These are phyloP conservation scores for Acomys russatus DNA, from an alignment of 2,797 vertebrate species.

Conservation along the genomic window DNA sequence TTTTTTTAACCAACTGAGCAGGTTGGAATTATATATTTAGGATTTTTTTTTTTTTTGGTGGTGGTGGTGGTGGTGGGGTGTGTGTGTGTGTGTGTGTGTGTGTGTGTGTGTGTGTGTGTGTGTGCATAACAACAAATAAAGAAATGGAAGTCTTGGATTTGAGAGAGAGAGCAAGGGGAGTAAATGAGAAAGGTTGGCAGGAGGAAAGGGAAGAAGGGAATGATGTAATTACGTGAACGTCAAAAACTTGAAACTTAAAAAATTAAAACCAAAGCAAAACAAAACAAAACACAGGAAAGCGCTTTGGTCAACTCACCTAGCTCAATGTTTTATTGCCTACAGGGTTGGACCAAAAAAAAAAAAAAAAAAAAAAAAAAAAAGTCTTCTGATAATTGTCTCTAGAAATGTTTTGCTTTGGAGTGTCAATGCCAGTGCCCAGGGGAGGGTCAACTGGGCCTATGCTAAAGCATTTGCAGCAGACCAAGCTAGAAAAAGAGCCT, in stretches of 20 bases:
- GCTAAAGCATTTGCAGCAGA: neutral
- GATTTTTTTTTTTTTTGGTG: too few species aligned
- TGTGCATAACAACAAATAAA: neutral
- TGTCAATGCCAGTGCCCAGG: neutral
- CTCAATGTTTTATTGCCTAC: neutral
- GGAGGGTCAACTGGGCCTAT: neutral
- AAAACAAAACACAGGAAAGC: neutral
- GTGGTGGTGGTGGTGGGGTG: too few species aligned
- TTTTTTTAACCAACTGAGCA: neutral
- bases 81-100: neutral
- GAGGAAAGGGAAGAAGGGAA: neutral
- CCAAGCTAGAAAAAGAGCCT: neutral
- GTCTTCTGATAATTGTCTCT: neutral
- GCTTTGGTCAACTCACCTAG: neutral
- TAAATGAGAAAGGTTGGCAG: neutral
- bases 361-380: neutral
- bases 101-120: neutral
- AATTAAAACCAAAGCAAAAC: neutral
- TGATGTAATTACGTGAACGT: neutral
- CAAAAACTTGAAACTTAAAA: neutral
- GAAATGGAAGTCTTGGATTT: neutral
- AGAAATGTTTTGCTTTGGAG: neutral
- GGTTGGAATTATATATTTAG: neutral
- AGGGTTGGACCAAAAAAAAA: neutral
- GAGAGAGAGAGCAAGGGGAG: neutral